A percentile compares a stretch with the other conserved stretches of the same genome.
These are phyloP conservation scores for Antedon mediterranea DNA, from an alignment of 53 echinoderm and acorn worm genomes.

Conservation along the genomic window DNA sequence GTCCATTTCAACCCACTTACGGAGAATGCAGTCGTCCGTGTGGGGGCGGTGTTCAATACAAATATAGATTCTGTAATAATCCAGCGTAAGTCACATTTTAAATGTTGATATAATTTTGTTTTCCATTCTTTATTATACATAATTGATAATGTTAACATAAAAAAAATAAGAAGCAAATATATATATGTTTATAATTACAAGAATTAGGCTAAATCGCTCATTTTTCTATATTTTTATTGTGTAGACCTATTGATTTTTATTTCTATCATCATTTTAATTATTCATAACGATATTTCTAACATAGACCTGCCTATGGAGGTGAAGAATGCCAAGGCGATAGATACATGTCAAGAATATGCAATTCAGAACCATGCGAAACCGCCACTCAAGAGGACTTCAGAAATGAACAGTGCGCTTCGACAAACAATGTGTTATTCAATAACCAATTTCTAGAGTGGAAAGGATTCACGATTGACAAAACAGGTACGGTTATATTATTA, in stretches of 20 bases:
- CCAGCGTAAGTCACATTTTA: constrained; percentile 25
- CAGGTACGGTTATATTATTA: too few species aligned
- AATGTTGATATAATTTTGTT: too few species aligned
- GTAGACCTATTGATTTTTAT: too few species aligned
- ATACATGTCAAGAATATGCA: background rate
- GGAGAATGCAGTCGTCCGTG: constrained; percentile 63
- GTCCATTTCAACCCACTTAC: constrained; percentile 36
- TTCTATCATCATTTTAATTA: too few species aligned
- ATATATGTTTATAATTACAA: too few species aligned
- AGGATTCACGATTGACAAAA: constrained; percentile 12
- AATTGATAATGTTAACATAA: too few species aligned
- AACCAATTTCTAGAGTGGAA: constrained; percentile 54
- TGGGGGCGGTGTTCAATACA: constrained; percentile 53
- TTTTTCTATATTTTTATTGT: too few species aligned
- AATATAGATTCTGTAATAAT: constrained; percentile 48
- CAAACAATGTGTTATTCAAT: constrained; percentile 35
- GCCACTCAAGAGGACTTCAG: constrained; percentile 54
- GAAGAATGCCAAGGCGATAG: background rate
- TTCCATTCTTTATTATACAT: too few species aligned
- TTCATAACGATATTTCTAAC: too few species aligned
- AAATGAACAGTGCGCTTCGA: constrained; percentile 58
- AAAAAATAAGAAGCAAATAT: too few species aligned
- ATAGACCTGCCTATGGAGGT: background rate
- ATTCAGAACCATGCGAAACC: background rate
- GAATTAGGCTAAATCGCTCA: too few species aligned